Evolutionary conservation across 30 jellyfish, hydroid and myxozoan genomes (phyloP).

Genomic region (Turritopsis rubra): DNA sequence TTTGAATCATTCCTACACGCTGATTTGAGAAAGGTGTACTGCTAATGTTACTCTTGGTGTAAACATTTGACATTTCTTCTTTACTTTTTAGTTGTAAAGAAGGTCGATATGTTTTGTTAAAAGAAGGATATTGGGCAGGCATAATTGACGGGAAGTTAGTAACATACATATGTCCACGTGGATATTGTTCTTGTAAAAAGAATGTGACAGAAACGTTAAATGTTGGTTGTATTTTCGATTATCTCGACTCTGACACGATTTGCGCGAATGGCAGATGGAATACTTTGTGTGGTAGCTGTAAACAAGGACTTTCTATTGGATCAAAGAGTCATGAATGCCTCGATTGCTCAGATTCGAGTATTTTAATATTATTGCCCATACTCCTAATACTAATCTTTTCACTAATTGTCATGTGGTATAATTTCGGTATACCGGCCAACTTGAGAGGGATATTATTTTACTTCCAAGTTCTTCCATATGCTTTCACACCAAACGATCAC

Average conservation of each 20-base stretch:
- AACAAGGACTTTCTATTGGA: background rate
- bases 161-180: constrained; percentile 12
- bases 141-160: background rate
- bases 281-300: background rate
- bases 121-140: constrained; percentile 17
- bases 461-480: background rate
- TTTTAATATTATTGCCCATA: background rate
- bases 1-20: constrained; percentile 4
- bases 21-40: too few relatives aligned
- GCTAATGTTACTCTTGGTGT: too few relatives aligned
- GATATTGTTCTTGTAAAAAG: background rate
- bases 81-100: background rate
- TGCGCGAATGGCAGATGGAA: background rate
- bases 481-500: background rate
- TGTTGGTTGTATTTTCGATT: background rate
- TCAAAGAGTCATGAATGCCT: background rate
- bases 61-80: too few relatives aligned
- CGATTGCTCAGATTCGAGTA: background rate
- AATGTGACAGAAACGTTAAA: background rate
- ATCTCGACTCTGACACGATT: background rate
- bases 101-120: background rate
- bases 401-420: background rate
- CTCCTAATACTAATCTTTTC: background rate
- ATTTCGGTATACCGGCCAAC: background rate
- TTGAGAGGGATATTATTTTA: background rate